Evolutionary conservation across 2,888 invertebrate species (phyloP), one percentile per base, ranked within the genome.

Genomic region (Agonopterix alstromeriana): DNA sequence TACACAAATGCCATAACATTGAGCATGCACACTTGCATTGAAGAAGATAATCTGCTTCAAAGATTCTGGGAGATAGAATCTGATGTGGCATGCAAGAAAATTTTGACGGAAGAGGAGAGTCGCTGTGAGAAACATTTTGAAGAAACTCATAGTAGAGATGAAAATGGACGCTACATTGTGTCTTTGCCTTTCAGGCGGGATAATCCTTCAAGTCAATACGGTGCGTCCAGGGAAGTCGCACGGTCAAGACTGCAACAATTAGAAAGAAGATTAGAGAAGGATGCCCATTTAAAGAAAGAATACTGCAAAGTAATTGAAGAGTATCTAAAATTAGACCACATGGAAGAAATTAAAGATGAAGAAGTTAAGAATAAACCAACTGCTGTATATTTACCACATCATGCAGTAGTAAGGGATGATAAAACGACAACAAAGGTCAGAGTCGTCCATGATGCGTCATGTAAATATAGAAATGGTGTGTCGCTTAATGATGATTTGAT

Each of bases 301-400:
- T 61, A 61, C 45, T 35, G 47, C 9, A 47, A 50, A n/a, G 56
- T 57, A 3, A 52, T 61, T 1, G 35, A 52, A 5, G 61, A 61
- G 12, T 59, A 62, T 40, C 2, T 56, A 8, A 35, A 38, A 8
- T 38, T 52, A 3, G 46, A 46, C 38, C 60, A 62, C 17, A 56
- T 58, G 55, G 56, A 55, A 36, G 8, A 14, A 35, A 48, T 57
- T 1, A 43, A 47, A 45, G 44, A 41, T n/a, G 47, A 57, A 7
- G 27, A 48, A 11, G 14, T 14, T 14, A 14, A 14, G 3, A 14
- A 36, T 0, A 48, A 47, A 3, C 35, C 17, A 9, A 10, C 47
- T 3, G 46, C 51, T 3, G 56, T 58, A 0, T 65, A 63, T 44
- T 46, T 68, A 35, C 67, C 68, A 3, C 67, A 69, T 46, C 67